Base-by-base conservation (phyloP, 2,888 invertebrate species). In the Acleris emargana region DNA sequence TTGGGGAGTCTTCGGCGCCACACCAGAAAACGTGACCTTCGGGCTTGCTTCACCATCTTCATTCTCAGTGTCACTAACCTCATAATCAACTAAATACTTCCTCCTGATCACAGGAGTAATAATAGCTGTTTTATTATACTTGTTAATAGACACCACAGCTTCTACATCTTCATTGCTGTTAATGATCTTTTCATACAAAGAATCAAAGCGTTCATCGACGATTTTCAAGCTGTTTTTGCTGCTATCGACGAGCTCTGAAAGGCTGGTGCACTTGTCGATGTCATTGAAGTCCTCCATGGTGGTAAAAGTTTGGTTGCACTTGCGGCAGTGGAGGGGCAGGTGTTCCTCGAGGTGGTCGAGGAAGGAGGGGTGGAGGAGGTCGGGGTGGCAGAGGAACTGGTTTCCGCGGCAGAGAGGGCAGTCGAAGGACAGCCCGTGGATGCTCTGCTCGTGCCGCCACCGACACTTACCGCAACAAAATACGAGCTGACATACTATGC, bases 381-480 rank as follows among this genome's bases (percentile, higher is more conserved):
- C 74, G 0, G 88, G 87, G 18, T 74, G 74, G 71, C 89, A 91
- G 42, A 89, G 82, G 68, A 82, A 89, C 62, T 75, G 80, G 17
- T 76, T 72, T 9, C 87, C 88, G 64, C 92, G 80, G 67, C 93
- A 93, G 62, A 93, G 83, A 0, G 87, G 83, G 55, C 93, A 93
- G 62, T 93, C 87, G 76, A 83, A 93, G 5, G 77, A 76, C 1
- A 93, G 80, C 2, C 79, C 81, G 76, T 93, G 93, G 3, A 76
- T 71, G 2, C 64, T 67, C 62, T 75, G 72, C 51, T 93, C 93
- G 84, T 93, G 93, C 55, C 77, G 84, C 77, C 86, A 79, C 16
- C 93, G 90, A 62, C 93, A 93, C 16, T 87, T 76, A 3, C 76
- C 77, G 61, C 93, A 93, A 75, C 93, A 93, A 71, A 91, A 93